These are phyloP conservation scores for Rhimphoctona megacephalus DNA, from an alignment of 2,888 invertebrate genomes.

Conservation along the genomic window DNA sequence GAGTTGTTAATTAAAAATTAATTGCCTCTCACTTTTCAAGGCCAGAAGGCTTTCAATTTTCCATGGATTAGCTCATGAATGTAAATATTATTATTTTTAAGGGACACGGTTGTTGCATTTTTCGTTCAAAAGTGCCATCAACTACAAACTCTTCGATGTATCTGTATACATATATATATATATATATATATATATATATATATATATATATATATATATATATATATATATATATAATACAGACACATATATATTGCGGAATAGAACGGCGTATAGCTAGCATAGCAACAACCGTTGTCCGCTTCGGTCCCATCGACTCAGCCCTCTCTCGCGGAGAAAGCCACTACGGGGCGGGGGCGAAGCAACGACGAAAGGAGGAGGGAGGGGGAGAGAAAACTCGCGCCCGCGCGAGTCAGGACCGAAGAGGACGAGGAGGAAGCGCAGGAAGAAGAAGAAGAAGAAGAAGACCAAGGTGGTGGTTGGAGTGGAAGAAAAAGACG, in stretches of 20 bases:
- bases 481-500: slow-evolving; percentile 34
- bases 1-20: neutral
- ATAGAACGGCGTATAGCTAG: slow-evolving; percentile 71
- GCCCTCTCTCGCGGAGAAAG: slow-evolving; percentile 69
- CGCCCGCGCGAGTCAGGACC: slow-evolving; percentile 54
- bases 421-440: slow-evolving; percentile 51
- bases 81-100: neutral
- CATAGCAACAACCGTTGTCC: slow-evolving; percentile 75
- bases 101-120: no score
- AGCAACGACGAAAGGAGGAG: slow-evolving; percentile 16
- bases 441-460: slow-evolving; percentile 41
- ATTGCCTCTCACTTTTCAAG: neutral
- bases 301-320: slow-evolving; percentile 73
- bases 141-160: slow-evolving; percentile 16
- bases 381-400: slow-evolving; percentile 47
- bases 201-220: neutral
- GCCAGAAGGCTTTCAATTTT: neutral
- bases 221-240: neutral
- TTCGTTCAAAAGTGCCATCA: slow-evolving; percentile 5
- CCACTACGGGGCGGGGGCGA: slow-evolving; percentile 40
- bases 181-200: neutral
- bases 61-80: neutral
- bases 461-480: slow-evolving; percentile 44
- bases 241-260: slow-evolving; percentile 13
- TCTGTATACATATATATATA: neutral